Base-by-base conservation (phyloP, 1,140 invertebrate species). In the Plodia interpunctella region DNA sequence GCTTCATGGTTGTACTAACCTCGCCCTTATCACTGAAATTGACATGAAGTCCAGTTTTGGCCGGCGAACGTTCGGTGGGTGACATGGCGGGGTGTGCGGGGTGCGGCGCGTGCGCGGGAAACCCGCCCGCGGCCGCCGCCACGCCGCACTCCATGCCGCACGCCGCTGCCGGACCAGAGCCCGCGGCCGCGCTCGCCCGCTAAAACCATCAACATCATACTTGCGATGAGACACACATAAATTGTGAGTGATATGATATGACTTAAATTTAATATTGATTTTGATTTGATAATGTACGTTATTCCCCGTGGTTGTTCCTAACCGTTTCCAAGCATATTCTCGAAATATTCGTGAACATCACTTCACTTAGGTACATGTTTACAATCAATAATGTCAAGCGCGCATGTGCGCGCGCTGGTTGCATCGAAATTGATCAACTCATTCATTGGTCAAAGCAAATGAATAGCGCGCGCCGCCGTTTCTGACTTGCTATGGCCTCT, bases 1-100 rank as follows among this genome's bases (percentile, higher is more conserved):
- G 9, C 28, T 5, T 8, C 5, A 9, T 8, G 35, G 56, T 60
- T 55, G n/a, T 3, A 25, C 21, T 25, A 25, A 83, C 92, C 70
- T 93, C 92, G 20, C 94, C 95, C 85, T 96, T 96, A 72, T 96
- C 95, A 64, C 93, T 96, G 84, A 97, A 97, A 79, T 96, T 96
- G 59, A 97, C 96, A 74, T 96, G 95, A 25, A 97, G 92, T 72
- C 94, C 95, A 49, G 94, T 91, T 78, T 95, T 94, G 57, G 94
- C 94, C 19, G 94, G 95, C 76, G 94, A 96, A 65, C 93, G 91
- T 79, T 95, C 94, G 21, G 92, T 89, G 68, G 90, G 87, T 30
- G 90, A 88, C 57, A 91, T 80, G 65, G 91, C 91, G 63, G 77
- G 71, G 65, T 76, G 75, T 38, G 72, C 59, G 49, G 68, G 60